Evolutionary conservation across 2,113 vertebrate species (phyloP), one percentile per base, ranked within the genome.

Genomic region (Mixornis gularis): DNA sequence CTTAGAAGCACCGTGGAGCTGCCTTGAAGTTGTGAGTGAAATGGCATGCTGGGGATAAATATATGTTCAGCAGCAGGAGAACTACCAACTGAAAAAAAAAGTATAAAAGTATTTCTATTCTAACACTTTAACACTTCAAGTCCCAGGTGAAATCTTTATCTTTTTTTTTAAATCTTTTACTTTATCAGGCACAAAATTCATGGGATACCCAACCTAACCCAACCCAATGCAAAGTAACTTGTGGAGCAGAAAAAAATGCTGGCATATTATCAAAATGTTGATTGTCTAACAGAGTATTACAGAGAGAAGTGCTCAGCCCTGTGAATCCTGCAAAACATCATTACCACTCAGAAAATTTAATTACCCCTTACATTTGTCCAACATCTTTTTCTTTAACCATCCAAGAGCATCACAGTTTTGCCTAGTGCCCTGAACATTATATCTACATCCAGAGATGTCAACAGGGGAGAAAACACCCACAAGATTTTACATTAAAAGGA

Each of bases 1-100:
- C 70, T 91, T 93, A 85, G 4, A 22, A 95, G 21, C 77, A 85
- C 13, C 20, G 48, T 25, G 64, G 62, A 82, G 43, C 60, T 64
- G 48, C 48, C 94, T 95, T 94, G 65, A 81, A 89, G 82, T 85
- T 88, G 56, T 59, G 60, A 90, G 64, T 41, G 56, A 89, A 92
- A 94, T 66, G 34, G 48, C 58, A 58, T 43, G 59, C 5, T 51
- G 65, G 60, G 76, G 26, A 79, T 53, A 94, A 90, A 89, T 89
- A 72, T 10, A 55, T 40, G 49, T 52, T 63, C 80, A 59, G 71
- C 79, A 88, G 72, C 66, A 83, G 29, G 13, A 90, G 44, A 80
- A 85, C 36, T 79, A 68, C 63, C 58, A 55, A n/a, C 38, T 73
- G 63, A 79, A 84, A 55, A 52, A 65, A 65, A 29, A 6, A 40